Evolutionary conservation across 2,888 invertebrate species (phyloP).

Genomic region (Auanema freiburgensis): DNA sequence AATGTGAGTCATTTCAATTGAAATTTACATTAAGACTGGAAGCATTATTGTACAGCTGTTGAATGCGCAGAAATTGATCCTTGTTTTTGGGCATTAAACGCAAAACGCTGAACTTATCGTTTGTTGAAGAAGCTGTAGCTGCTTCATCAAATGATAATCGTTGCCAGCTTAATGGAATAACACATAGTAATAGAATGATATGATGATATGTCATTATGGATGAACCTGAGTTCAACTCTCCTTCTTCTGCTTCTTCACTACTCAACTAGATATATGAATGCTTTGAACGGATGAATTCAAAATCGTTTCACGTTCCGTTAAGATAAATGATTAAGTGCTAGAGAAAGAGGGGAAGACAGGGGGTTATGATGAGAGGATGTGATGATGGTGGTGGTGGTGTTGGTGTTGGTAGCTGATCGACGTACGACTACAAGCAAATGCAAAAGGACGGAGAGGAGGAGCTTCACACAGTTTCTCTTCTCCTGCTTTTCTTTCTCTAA

Average conservation of each 20-base stretch:
- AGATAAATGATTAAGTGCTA: too few species aligned
- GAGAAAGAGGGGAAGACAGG: too few species aligned
- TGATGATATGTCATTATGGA: not conserved
- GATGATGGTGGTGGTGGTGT: not conserved
- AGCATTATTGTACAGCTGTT: constrained; percentile 35
- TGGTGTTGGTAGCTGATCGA: constrained; percentile 4
- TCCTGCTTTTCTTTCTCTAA: too few species aligned
- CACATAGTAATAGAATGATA: not conserved
- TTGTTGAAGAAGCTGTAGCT: not conserved
- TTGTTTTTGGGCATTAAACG: constrained; percentile 33
- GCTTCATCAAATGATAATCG: not conserved
- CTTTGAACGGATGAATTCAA: too few species aligned
- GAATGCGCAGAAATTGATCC: constrained; percentile 29
- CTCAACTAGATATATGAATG: not conserved
- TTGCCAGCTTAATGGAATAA: not conserved
- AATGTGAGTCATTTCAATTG: not conserved
- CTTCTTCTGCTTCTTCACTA: not conserved
- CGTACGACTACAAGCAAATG: too few species aligned
- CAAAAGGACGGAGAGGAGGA: too few species aligned
- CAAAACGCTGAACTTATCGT: constrained; percentile 23
- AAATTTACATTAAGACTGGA: constrained; percentile 33
- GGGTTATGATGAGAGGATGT: not conserved
- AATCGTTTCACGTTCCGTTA: not conserved
- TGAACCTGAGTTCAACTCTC: too few species aligned
- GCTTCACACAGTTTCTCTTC: too few species aligned